A percentile compares a stretch with the other conserved stretches of the same genome.
These are phyloP conservation scores for Erythrolamprus reginae DNA, from an alignment of 2,113 vertebrate genomes.

Conservation along the genomic window DNA sequence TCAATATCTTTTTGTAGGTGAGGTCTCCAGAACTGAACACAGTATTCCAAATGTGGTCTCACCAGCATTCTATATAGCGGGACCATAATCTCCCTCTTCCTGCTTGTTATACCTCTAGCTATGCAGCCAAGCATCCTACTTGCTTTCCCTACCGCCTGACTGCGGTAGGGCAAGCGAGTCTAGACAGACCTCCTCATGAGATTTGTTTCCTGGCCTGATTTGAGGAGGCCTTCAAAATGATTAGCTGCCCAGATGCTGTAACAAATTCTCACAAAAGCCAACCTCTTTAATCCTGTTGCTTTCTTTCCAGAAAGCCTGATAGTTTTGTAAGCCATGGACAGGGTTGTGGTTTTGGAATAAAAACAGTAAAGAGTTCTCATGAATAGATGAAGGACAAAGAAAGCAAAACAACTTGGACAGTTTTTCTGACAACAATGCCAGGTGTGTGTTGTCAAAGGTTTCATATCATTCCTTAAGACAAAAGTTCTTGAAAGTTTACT, in stretches of 20 bases:
- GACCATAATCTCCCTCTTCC: no score
- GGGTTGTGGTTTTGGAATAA: neutral
- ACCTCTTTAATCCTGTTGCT: neutral
- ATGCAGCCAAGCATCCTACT: no score
- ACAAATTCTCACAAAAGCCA: neutral
- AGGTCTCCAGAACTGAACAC: no score
- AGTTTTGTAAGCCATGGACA: neutral
- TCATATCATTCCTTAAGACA: neutral
- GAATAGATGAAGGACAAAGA: slow-evolving; percentile 14
- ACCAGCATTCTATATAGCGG: no score
- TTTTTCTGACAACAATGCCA: slow-evolving; percentile 16
- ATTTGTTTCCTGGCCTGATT: neutral
- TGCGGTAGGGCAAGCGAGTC: no score
- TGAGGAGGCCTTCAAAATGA: neutral
- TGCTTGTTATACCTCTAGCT: no score
- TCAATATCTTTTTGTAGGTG: no score
- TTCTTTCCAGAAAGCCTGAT: neutral
- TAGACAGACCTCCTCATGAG: neutral
- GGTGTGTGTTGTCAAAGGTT: slow-evolving; percentile 22
- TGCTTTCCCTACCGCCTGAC: no score
- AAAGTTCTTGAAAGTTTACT: neutral
- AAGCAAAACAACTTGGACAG: neutral
- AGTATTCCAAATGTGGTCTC: no score
- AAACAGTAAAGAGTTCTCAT: slow-evolving; percentile 11
- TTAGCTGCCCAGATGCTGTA: neutral